These are phyloP conservation scores for Laterallus jamaicensis DNA, from an alignment of 2,113 vertebrate species.

Conservation along the genomic window DNA sequence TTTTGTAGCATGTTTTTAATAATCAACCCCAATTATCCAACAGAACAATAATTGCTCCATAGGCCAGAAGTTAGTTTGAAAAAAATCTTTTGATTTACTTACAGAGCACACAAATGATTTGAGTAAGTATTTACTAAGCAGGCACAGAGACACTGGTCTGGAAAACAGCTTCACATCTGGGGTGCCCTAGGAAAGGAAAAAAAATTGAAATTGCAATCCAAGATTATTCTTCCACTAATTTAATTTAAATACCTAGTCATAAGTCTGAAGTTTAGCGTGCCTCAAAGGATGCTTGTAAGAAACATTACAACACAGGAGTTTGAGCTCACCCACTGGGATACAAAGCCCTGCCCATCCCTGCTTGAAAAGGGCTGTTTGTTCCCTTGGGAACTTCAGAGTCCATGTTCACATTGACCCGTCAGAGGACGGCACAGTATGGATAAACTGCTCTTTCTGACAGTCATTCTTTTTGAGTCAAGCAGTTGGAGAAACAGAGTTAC, in stretches of 20 bases:
- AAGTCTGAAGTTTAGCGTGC: background rate
- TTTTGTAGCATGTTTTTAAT: background rate
- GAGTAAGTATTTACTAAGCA: conserved; percentile 92
- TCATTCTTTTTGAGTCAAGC: background rate
- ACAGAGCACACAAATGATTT: conserved; percentile 92
- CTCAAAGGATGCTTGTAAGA: background rate
- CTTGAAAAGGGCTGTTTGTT: background rate
- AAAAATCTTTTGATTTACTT: conserved; percentile 65
- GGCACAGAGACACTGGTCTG: conserved; percentile 86
- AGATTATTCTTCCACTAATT: background rate
- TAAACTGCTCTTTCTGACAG: background rate
- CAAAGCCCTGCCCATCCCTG: background rate
- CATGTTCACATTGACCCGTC: background rate
- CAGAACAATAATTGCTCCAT: background rate
- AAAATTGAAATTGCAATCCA: background rate
- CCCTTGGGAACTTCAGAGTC: background rate
- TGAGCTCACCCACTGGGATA: background rate
- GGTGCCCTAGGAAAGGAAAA: conserved; percentile 79
- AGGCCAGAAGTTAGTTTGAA: background rate
- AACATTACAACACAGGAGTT: background rate
- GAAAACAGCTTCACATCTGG: conserved; percentile 94
- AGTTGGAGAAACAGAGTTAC: background rate
- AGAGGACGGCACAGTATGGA: background rate
- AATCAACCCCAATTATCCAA: background rate
- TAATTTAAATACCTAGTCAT: background rate